These are phyloP conservation scores for Amia ocellicauda DNA, from an alignment of 2,113 vertebrate species.

Conservation along the genomic window DNA sequence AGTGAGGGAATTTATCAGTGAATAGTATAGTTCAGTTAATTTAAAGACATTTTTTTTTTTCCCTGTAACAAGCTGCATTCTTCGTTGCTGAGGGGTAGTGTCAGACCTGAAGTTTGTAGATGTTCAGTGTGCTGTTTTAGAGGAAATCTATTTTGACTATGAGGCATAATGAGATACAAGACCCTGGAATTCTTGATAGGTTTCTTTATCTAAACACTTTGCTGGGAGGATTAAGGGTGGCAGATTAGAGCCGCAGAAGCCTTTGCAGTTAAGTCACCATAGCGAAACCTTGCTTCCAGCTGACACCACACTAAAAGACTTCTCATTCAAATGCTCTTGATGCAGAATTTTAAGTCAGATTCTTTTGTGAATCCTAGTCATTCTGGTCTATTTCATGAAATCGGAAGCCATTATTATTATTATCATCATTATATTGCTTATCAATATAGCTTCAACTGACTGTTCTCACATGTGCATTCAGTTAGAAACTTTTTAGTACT, in stretches of 20 bases:
- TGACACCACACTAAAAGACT: constrained; percentile 33
- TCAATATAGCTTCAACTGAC: constrained; percentile 22
- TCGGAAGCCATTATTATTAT: constrained; percentile 10
- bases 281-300: constrained; percentile 41
- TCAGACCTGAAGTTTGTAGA: too few relatives aligned
- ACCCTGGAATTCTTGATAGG: constrained; percentile 43
- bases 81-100: too few relatives aligned
- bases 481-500: background rate
- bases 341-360: constrained; percentile 23
- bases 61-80: too few relatives aligned
- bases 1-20: too few relatives aligned
- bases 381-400: constrained; percentile 30
- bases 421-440: constrained; percentile 16
- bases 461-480: background rate
- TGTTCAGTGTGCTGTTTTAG: constrained; percentile 1
- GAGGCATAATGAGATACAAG: constrained; percentile 34
- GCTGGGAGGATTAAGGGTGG: constrained; percentile 49
- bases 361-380: constrained; percentile 19
- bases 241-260: constrained; percentile 45
- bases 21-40: too few relatives aligned
- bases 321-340: constrained; percentile 26
- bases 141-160: constrained; percentile 16
- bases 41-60: too few relatives aligned
- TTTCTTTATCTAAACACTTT: constrained; percentile 44
- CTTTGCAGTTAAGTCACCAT: constrained; percentile 38